A percentile compares a stretch with the other conserved stretches of the same genome.
Conservation (phyloP, 2,113 vertebrate genomes). For the Pampusana beccarii region DNA sequence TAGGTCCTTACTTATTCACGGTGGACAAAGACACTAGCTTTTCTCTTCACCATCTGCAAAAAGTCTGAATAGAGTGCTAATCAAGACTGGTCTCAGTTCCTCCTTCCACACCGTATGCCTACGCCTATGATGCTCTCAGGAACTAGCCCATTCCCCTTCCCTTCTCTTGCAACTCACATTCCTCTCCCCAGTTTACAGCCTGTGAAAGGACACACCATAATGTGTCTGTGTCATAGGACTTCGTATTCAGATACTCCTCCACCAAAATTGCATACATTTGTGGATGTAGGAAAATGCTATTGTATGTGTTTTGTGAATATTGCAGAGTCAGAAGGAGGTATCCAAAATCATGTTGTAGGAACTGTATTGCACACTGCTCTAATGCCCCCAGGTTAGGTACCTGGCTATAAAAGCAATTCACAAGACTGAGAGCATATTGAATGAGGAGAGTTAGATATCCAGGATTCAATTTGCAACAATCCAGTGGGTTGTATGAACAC, state of each 20-base stretch:
- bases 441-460: not conserved
- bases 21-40: not conserved
- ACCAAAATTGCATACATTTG: not conserved
- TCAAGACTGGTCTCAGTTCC: not conserved
- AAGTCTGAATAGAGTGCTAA: not conserved
- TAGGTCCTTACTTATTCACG: not conserved
- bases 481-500: not conserved
- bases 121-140: not conserved
- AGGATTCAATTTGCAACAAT: not conserved
- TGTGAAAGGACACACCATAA: not conserved
- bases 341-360: not conserved
- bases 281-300: not conserved
- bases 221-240: not conserved
- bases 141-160: not conserved
- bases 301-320: not conserved
- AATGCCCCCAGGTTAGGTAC: not conserved
- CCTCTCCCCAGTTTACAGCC: not conserved
- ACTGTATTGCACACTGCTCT: fast-evolving
- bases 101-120: not conserved
- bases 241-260: not conserved
- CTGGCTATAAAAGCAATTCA: not conserved
- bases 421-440: not conserved
- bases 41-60: not conserved
- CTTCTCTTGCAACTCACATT: not conserved
- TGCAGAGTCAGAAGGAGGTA: not conserved